Evolutionary conservation across 2,888 invertebrate genomes (phyloP), one percentile per base, ranked within the genome.

Genomic region (Adelognathus sp.): DNA sequence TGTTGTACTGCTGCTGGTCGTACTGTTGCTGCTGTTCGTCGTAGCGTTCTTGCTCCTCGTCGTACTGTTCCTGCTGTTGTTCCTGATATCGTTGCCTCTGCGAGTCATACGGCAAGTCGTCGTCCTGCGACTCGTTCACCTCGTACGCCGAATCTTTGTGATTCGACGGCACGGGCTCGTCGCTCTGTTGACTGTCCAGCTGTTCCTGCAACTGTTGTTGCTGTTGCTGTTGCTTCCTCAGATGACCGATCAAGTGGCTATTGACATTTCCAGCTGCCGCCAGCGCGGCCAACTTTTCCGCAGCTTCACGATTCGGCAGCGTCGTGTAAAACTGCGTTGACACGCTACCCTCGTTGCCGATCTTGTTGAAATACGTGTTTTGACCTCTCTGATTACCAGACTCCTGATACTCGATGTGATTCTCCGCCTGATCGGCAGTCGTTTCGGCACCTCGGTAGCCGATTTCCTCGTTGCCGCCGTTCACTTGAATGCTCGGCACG

Each of bases 251-350:
- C 64, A 90, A 86, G 80, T 85, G 89, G 60, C 90, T 91, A 67
- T 92, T 92, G 1, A 92, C 90, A 86, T 93, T 93, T 56, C 93
- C 93, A 14, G 93, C 92, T 63, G 93, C 93, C 79, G 94, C 94
- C 1, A 94, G 91, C 74, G 94, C 93, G 0, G 94, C 94, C 71
- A 94, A 86, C 33, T 93, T 93, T 58, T 94, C 94, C 9, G 94
- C 94, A 0, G 94, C 93, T 88, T 95, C 93, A 24, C 94, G 93
- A 80, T 93, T 95, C 11, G 95, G 94, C 31, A 95, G 90, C 0
- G 94, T 93, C 0, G 95, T 93, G 83, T 94, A 95, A 82, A 93
- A 90, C 52, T 87, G 86, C 14, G 83, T 83, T 0, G 87, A 81
- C 3, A 87, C 64, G 36, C 77, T 84, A 9, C 80, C 84, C 14